Percentiles rank a stretch among this genome's conserved stretches.
Evolutionary conservation across 2,113 vertebrate species (phyloP).

Genomic region (Seriola quinqueradiata): DNA sequence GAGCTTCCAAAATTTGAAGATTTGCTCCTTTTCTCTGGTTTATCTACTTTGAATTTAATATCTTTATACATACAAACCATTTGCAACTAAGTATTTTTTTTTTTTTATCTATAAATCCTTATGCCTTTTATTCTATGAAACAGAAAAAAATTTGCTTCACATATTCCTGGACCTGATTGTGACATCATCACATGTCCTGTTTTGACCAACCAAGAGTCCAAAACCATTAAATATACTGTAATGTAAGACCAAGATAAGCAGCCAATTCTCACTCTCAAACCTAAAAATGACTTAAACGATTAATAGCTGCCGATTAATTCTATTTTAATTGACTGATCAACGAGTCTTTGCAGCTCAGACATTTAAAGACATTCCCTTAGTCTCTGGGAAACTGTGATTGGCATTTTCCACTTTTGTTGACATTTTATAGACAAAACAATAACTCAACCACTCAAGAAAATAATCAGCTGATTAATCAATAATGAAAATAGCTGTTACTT

Average conservation of each 20-base stretch:
- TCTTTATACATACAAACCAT: no score
- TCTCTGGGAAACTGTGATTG: neutral
- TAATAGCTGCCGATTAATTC: neutral
- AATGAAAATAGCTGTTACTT: neutral
- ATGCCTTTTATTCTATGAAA: no score
- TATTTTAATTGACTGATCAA: neutral
- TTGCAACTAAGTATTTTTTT: no score
- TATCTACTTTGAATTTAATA: neutral
- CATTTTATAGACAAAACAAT: neutral
- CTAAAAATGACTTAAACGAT: no score
- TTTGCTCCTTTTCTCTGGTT: neutral
- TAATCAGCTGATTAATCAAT: neutral
- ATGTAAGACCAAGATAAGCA: neutral
- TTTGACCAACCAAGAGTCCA: no score
- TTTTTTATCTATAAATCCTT: no score
- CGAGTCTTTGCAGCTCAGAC: no score
- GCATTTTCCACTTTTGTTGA: neutral
- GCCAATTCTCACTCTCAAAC: neutral
- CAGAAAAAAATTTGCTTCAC: no score
- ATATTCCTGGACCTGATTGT: no score
- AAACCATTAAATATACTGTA: no score
- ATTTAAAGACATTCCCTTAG: neutral
- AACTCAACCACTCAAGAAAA: neutral
- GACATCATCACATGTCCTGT: no score
- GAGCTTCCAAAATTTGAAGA: neutral